Percentiles rank a stretch among this genome's conserved stretches.
phyloP scores from a whole-genome alignment of 2,113 vertebrate genomes.

The Xiphophorus maculatus region DNA sequence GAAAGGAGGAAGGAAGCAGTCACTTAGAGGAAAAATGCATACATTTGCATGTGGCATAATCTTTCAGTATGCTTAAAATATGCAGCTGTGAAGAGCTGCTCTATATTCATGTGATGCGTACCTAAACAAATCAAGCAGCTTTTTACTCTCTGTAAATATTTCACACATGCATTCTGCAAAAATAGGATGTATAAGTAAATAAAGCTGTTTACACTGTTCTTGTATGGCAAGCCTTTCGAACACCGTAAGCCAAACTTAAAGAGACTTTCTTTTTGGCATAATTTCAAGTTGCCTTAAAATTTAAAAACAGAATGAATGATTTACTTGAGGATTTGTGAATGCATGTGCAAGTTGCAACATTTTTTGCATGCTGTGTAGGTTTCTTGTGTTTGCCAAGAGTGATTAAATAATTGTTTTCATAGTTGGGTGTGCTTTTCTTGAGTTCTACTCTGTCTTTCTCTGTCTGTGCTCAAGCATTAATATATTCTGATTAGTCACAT shows the following conservation, averaged over 20 bases:
- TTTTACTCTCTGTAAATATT: not conserved
- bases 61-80: constrained; percentile 20
- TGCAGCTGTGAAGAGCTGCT: constrained; percentile 3
- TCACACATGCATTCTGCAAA: not conserved
- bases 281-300: not conserved
- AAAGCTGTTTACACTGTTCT: not conserved
- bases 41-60: constrained; percentile 9
- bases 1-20: constrained; percentile 1
- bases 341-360: constrained; percentile 10
- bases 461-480: not conserved
- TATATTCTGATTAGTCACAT: constrained; percentile 13
- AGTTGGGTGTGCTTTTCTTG: constrained; percentile 17
- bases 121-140: not conserved
- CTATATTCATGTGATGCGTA: not conserved
- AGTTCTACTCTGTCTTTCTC: constrained; percentile 2
- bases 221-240: not conserved
- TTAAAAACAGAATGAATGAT: not conserved
- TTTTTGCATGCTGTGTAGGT: constrained; percentile 52
- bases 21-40: not conserved
- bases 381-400: constrained; percentile 21
- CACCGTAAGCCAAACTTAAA: not conserved
- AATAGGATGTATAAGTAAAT: not conserved
- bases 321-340: not conserved
- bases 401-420: constrained; percentile 50
- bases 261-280: not conserved